Conservation (phyloP, 2,797 vertebrate genomes). For the Menidia menidia region DNA sequence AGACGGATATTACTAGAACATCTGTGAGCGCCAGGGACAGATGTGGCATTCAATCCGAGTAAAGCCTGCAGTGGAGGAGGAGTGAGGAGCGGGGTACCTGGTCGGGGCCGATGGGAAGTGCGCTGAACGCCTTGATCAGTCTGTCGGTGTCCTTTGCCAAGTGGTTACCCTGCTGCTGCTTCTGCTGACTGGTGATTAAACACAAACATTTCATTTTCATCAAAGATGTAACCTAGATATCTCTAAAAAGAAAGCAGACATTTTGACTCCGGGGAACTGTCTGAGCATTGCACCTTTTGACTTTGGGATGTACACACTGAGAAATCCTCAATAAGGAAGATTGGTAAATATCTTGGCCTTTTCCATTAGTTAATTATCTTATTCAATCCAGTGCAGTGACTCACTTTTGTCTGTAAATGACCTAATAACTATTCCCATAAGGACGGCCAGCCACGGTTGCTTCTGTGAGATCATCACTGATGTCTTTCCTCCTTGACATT, state of each 20-base stretch:
- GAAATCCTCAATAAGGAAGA: not conserved
- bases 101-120: constrained; percentile 88
- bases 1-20: not conserved
- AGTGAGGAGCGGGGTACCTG: constrained; percentile 82
- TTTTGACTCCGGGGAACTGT: not conserved
- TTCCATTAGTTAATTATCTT: not conserved
- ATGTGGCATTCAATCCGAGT: too few relatives aligned
- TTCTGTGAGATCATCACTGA: not conserved
- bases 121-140: constrained; percentile 91
- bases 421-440: not conserved
- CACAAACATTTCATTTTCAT: not conserved
- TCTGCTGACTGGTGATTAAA: constrained; percentile 88
- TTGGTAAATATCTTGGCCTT: not conserved
- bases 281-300: not conserved
- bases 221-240: not conserved
- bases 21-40: not conserved
- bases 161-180: constrained; percentile 91
- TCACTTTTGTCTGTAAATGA: not conserved
- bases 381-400: not conserved
- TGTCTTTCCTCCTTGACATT: not conserved
- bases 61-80: not conserved
- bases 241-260: not conserved
- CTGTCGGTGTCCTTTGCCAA: constrained; percentile 96
- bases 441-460: too few relatives aligned
- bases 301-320: not conserved